Base-by-base conservation (phyloP, 2,797 vertebrate genomes). In the Gadopsis bispinosus region DNA sequence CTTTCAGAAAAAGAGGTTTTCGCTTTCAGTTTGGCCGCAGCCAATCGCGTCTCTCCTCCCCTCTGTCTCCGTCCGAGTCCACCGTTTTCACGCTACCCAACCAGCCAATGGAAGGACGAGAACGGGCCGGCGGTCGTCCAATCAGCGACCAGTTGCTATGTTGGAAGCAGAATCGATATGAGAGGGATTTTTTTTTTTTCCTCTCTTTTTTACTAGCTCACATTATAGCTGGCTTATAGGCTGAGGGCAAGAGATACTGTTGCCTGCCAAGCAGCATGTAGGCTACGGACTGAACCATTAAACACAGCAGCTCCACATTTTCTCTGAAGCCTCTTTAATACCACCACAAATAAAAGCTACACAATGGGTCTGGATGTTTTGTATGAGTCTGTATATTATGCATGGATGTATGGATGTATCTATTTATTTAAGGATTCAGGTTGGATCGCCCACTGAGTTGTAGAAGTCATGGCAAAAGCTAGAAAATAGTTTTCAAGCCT, bases 131-230 rank as follows among this genome's bases (percentile, higher is more conserved):
- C 51, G 22, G 16, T 53, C 31, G 66, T 64, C 94, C 94, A 94
- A 94, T 94, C 90, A 76, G 60, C 65, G 68, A 11, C 17, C 85
- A 93, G 94, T 95, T 94, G 94, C 94, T 94, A 94, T 93, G 94
- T 92, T 62, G 78, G 85, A 91, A 83, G 93, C 88, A 94, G 92
- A 94, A 93, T 94, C 93, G 89, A 92, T 91, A 88, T 89, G 81
- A 82, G 79, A 73, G 67, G 69, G 31, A 51, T 79, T 85, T 88
- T 89, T 84, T 88, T 89, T 84, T 26, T 80, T 37, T 54, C n/a
- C 65, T 26, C 31, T 51, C 51, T 45, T 45, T 65, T 90, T 91
- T 79, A 85, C 83, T 31, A 79, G 84, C 89, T 88, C 87, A 91
- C 84, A 80, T 90, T 90, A 87, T 90, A 86, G 91, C 83, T 69